phyloP scores from a whole-genome alignment of 2,113 vertebrate species.

The Scomber scombrus region DNA sequence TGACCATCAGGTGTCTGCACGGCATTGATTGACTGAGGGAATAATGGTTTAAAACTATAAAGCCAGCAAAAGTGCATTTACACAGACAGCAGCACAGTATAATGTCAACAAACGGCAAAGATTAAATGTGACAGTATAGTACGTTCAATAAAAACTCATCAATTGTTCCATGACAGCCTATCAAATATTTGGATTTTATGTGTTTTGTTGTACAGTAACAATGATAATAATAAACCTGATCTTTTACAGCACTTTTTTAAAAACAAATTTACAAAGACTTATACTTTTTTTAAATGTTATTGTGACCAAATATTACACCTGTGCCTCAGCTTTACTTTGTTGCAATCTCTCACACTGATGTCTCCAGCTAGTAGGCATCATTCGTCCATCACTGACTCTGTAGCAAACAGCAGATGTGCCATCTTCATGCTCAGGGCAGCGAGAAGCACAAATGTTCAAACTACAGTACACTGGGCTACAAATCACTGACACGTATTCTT shows the following conservation, averaged over 20 bases:
- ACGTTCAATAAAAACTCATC: conserved; percentile 46
- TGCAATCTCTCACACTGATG: too few species aligned
- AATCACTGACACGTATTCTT: too few species aligned
- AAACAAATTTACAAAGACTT: not conserved
- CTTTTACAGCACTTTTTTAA: not conserved
- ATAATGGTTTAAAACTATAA: conserved; percentile 63
- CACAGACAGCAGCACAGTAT: conserved; percentile 4
- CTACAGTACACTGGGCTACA: too few species aligned
- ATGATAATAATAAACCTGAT: not conserved
- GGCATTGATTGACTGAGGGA: conserved; percentile 50
- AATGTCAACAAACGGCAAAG: conserved; percentile 56
- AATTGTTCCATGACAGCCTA: not conserved
- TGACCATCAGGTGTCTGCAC: conserved; percentile 14
- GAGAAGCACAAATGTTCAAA: not conserved
- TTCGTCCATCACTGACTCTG: too few species aligned
- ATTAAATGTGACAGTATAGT: not conserved
- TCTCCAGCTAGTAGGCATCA: too few species aligned
- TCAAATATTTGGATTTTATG: not conserved
- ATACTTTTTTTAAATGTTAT: too few species aligned
- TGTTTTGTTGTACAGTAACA: not conserved
- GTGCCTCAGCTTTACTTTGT: too few species aligned
- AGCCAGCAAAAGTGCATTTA: conserved; percentile 49
- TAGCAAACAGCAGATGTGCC: too few species aligned
- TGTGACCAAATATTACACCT: too few species aligned
- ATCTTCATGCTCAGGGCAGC: not conserved